A percentile compares a stretch with the other conserved stretches of the same genome.
Conservation (phyloP, 2,888 invertebrate species). For the Adelphocoris suturalis region DNA sequence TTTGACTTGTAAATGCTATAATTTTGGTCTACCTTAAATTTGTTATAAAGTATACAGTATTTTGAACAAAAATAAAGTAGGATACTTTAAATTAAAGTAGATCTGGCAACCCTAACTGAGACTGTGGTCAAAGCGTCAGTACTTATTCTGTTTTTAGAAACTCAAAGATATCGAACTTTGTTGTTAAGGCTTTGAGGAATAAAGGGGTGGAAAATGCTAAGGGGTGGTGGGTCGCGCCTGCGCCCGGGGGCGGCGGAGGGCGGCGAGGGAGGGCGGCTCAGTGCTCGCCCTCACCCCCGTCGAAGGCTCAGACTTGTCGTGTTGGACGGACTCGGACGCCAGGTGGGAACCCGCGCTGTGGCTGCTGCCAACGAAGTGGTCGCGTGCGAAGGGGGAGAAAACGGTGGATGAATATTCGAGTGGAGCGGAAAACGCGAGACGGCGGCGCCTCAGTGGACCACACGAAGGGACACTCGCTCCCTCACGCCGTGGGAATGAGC, state of each 20-base stretch:
- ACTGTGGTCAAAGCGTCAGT: background rate
- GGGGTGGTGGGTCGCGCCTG: constrained; percentile 10
- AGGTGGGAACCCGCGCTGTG: background rate
- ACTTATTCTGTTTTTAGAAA: background rate
- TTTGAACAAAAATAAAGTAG: no score
- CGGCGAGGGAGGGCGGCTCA: background rate
- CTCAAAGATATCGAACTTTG: constrained; percentile 19
- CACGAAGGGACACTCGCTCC: background rate
- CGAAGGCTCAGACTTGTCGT: background rate
- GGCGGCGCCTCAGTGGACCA: background rate
- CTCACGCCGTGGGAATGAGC: constrained; percentile 62
- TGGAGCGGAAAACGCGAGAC: background rate
- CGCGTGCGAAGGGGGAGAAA: background rate
- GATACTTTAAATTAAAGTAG: no score
- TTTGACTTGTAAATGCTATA: no score
- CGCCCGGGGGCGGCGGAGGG: constrained; percentile 15
- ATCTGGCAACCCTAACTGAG: background rate
- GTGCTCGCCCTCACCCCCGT: background rate
- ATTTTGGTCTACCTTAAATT: no score
- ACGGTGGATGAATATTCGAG: background rate
- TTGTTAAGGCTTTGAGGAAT: background rate
- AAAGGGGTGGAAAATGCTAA: constrained; percentile 16
- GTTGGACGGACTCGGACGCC: background rate
- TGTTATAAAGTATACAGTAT: no score
- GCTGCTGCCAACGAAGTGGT: background rate